These are phyloP conservation scores for Sinohyriopsis cumingii DNA, from an alignment of 2,888 invertebrate species.

Conservation along the genomic window DNA sequence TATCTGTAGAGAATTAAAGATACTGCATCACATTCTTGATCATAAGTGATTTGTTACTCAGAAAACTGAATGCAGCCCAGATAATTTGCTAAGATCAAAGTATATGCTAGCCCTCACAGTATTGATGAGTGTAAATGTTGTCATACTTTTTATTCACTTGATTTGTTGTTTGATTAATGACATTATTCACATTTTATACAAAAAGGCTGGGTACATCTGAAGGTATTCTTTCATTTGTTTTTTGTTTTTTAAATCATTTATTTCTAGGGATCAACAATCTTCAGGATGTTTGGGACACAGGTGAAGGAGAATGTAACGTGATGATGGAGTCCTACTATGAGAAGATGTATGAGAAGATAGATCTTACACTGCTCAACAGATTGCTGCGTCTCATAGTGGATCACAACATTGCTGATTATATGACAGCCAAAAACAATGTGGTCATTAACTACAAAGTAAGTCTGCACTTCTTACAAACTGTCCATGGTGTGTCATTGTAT, in stretches of 20 bases:
- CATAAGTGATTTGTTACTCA: no score
- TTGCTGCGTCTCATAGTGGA: slow-evolving; percentile 97
- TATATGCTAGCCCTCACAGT: no score
- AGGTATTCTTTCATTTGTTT: background rate
- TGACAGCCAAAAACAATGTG: slow-evolving; percentile 99
- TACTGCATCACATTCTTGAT: no score
- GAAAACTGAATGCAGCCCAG: no score
- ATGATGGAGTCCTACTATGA: slow-evolving; percentile 97
- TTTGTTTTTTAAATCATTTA: background rate
- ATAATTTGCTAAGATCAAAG: no score
- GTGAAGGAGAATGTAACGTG: slow-evolving; percentile 99
- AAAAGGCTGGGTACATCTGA: background rate
- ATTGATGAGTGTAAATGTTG: no score
- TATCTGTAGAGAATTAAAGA: no score
- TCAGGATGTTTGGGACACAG: slow-evolving; percentile 96
- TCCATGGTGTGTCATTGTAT: no score
- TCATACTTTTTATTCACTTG: no score
- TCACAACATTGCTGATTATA: slow-evolving; percentile 99
- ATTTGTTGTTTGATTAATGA: no score
- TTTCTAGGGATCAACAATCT: slow-evolving; percentile 89
- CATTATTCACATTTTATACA: background rate
- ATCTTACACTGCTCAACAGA: slow-evolving; percentile 96
- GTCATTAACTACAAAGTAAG: slow-evolving; percentile 96
- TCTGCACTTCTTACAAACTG: no score
- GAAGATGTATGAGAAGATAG: slow-evolving; percentile 99